phyloP scores from a whole-genome alignment of 2,797 vertebrate species.

The Eleutherodactylus coqui region DNA sequence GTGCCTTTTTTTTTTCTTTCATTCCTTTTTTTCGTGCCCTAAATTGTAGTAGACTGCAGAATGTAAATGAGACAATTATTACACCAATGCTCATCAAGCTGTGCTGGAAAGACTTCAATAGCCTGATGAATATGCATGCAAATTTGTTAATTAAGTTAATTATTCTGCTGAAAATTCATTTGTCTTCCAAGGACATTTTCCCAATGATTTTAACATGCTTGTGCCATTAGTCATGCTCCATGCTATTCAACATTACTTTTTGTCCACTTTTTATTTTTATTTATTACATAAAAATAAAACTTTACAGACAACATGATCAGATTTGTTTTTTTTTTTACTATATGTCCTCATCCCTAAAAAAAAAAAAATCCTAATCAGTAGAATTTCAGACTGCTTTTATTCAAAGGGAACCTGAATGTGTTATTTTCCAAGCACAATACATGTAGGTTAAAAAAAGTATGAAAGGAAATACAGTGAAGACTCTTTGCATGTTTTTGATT shows the following conservation, averaged over 20 bases:
- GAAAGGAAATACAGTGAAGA: background rate
- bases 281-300: constrained; percentile 71
- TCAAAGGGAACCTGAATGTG: too few relatives aligned
- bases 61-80: constrained; percentile 99
- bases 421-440: background rate
- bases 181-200: constrained; percentile 99
- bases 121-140: constrained; percentile 99
- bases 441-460: background rate
- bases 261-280: constrained; percentile 82
- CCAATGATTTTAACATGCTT: constrained; percentile 99
- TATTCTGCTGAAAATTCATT: constrained; percentile 99
- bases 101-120: constrained; percentile 99
- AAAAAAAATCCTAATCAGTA: background rate
- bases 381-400: background rate
- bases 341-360: background rate
- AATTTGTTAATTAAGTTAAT: constrained; percentile 99
- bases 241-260: constrained; percentile 94
- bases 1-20: constrained; percentile 62
- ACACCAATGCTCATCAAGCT: constrained; percentile 99
- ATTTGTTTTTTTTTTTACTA: background rate
- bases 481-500: background rate
- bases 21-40: constrained; percentile 73
- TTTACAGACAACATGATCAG: constrained; percentile 64
- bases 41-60: constrained; percentile 97
- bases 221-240: constrained; percentile 98